Conservation (phyloP, 2,888 invertebrate species). For the Cylloceria caligata region DNA sequence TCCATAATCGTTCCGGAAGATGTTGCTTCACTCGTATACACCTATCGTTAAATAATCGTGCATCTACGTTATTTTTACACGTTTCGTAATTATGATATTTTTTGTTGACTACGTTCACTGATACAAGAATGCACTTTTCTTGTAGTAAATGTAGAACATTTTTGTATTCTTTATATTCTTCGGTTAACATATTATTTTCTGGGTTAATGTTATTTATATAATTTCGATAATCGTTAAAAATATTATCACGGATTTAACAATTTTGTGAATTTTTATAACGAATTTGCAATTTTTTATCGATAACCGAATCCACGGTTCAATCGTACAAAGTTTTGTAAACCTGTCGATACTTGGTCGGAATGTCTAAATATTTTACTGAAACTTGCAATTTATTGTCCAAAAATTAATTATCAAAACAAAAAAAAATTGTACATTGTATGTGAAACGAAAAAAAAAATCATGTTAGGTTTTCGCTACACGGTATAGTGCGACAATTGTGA, state of each 20-base stretch:
- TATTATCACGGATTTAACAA: too few species aligned
- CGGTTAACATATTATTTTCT: too few species aligned
- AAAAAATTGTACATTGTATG: neutral
- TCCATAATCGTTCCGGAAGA: slow-evolving; percentile 65
- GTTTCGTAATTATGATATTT: slow-evolving; percentile 16
- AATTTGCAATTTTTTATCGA: too few species aligned
- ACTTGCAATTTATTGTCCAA: neutral
- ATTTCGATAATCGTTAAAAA: too few species aligned
- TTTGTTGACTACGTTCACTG: neutral
- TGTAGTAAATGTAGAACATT: neutral
- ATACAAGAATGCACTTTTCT: neutral
- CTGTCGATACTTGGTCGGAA: neutral
- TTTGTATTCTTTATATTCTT: too few species aligned
- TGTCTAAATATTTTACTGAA: neutral
- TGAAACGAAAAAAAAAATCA: neutral
- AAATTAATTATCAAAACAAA: too few species aligned
- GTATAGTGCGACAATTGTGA: neutral
- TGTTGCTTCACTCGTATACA: slow-evolving; percentile 55
- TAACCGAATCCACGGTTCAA: too few species aligned
- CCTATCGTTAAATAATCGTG: slow-evolving; percentile 14
- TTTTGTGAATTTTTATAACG: too few species aligned
- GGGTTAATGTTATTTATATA: too few species aligned
- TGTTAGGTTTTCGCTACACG: neutral
- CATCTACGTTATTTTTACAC: slow-evolving; percentile 22
- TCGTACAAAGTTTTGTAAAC: neutral